Base-by-base conservation (phyloP, 2,113 vertebrate species). In the Rutilus rutilus region DNA sequence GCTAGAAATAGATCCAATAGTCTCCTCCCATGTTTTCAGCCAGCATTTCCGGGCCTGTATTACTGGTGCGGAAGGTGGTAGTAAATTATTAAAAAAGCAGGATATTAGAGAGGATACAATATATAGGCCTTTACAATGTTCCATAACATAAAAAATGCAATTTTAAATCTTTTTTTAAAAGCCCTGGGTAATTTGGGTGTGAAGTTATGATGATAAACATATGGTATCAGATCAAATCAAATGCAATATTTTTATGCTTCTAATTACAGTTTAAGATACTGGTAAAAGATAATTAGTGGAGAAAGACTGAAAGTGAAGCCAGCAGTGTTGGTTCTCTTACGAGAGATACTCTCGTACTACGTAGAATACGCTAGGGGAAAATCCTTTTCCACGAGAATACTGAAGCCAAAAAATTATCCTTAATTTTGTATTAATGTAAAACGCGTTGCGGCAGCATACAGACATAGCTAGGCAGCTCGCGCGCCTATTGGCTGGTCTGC, bases 1-100 rank as follows among this genome's bases (percentile, higher is more conserved):
- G n/a, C 27, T 65, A 65, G 77, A 64, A 76, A 77, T 65, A 84
- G 21, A 45, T 74, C 25, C 73, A 12, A 42, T 27, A 64, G n/a
- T 78, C 52, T 78, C 52, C 76, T 59, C 11, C 54, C 50, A 39
- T 39, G 33, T 57, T 78, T 78, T 78, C n/a, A 50, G 11, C 7
- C 27, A 19, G 4, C 27, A 4, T 77, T 52, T 77, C 75, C n/a
- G 4, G 47, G 15, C 15, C 7, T 54, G 15, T 59, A 36, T 59
- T 39, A 57, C 3, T 60, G 54, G 1, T 59, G 15, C 12, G 30
- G 77, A 39, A 59, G 30, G 12, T 21, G 23, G 11, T 78, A 33
- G 27, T 36, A 9, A 78, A 78, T 23, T 0, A 39, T 75, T 75
- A 1, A 12, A 47, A 75, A 75, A 45, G 23, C 42, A 27, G 36